Evolutionary conservation across 2,797 vertebrate genomes (phyloP), one percentile per base, ranked within the genome.

Genomic region (Lepus oiostolus): DNA sequence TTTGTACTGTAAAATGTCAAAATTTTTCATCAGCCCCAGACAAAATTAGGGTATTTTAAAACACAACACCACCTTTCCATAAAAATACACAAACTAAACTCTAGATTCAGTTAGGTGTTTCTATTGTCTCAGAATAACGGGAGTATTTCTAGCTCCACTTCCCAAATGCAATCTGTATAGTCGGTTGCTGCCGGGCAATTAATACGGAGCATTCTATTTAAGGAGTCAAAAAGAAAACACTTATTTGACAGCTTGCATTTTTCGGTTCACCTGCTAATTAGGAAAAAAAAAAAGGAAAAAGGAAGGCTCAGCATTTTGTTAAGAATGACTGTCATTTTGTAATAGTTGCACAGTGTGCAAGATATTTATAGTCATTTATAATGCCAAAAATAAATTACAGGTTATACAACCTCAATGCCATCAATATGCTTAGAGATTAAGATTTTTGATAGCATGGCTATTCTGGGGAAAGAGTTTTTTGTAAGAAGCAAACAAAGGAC

Each of bases 181-280:
- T 71, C 35, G 19, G 17, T 47, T 70, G 35, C 24, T 47, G 80
- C 35, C 5, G 52, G 58, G n/a, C 71, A 90, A 88, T 88, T 94
- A 88, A 92, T 60, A 80, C 14, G 24, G 90, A 87, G 14, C 38
- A 90, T 76, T 84, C 30, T 67, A 71, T 80, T 86, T 92, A 35
- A 2, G 32, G 24, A 42, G 86, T 60, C 42, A 63, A 82, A 72
- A 85, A 90, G 60, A 50, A 85, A 71, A 60, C 9, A 72, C 2
- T 28, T 21, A 74, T 89, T 88, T 87, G 54, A 88, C 54, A 94
- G 62, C 47, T 92, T 94, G 47, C n/a, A 68, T 94, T 87, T 87
- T 92, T 28, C 30, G 42, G 7, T 76, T 92, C 67, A 52, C 47
- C 35, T 80, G 67, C 47, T 83, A 84, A 95, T 91, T 89, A 28